A percentile compares a stretch with the other conserved stretches of the same genome.
Evolutionary conservation across 2,888 invertebrate species (phyloP).

Genomic region (Hyalella azteca): DNA sequence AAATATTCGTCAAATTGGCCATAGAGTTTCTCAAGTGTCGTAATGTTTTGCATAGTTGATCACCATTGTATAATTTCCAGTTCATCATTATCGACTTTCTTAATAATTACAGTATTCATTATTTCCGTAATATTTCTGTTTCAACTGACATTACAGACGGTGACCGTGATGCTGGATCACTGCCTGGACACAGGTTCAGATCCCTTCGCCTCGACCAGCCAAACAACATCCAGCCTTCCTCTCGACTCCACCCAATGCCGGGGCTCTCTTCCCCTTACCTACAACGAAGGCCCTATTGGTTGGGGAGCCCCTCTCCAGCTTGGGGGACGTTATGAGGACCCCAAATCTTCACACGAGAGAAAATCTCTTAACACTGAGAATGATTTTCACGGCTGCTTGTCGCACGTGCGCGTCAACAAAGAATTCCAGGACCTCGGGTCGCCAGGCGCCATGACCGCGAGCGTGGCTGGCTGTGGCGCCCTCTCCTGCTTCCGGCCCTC

Average conservation of each 20-base stretch:
- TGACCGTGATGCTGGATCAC: constrained; percentile 30
- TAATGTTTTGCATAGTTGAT: too few species aligned
- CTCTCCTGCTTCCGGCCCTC: neutral
- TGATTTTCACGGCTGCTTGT: constrained; percentile 11
- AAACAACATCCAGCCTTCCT: neutral
- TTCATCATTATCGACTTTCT: too few species aligned
- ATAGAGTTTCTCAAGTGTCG: too few species aligned
- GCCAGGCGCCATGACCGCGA: neutral
- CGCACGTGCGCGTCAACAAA: neutral
- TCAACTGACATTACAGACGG: too few species aligned
- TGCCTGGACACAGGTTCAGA: constrained; percentile 16
- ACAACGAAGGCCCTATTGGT: constrained; percentile 15
- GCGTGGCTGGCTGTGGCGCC: neutral
- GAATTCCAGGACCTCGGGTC: neutral
- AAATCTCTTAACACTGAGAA: neutral
- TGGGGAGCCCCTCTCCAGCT: constrained; percentile 29
- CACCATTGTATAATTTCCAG: too few species aligned
- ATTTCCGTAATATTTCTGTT: too few species aligned
- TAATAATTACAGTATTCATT: too few species aligned
- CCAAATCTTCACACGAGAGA: too few species aligned
- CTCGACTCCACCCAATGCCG: constrained; percentile 1
- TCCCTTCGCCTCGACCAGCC: constrained; percentile 4
- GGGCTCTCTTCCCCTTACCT: neutral
- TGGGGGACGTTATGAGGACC: too few species aligned
- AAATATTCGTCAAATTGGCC: too few species aligned